phyloP scores from a whole-genome alignment of 2,797 vertebrate genomes.

The Gastrophryne carolinensis region DNA sequence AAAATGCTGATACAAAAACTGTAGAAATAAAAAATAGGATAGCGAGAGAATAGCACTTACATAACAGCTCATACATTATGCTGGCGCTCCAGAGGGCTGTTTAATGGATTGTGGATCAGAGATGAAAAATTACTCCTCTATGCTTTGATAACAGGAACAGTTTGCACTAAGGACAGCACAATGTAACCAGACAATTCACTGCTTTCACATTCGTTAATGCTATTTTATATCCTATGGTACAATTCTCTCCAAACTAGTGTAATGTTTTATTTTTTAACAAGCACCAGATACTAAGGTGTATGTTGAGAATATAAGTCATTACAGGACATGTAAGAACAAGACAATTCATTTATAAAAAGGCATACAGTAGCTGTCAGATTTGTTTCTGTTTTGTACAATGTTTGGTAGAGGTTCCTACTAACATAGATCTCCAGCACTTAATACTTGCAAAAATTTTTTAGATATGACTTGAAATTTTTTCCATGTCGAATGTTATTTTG shows the following conservation, averaged over 20 bases:
- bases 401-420: neutral
- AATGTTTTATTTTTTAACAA: constrained; percentile 32
- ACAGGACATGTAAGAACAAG: neutral
- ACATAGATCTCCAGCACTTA: neutral
- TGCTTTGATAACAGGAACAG: constrained; percentile 39
- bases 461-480: no score
- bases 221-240: constrained; percentile 29
- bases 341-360: neutral
- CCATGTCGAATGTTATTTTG: no score
- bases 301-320: neutral
- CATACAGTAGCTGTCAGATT: neutral
- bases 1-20: constrained; percentile 24
- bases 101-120: constrained; percentile 70
- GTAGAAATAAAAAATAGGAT: neutral
- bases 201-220: constrained; percentile 27
- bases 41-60: constrained; percentile 7
- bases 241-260: constrained; percentile 14
- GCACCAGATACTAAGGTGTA: neutral
- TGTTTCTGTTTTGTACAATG: neutral
- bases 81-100: constrained; percentile 64
- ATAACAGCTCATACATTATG: constrained; percentile 36
- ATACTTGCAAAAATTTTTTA: no score
- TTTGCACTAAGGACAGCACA: neutral
- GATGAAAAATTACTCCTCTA: constrained; percentile 69
- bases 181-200: constrained; percentile 12